A percentile compares a stretch with the other conserved stretches of the same genome.
These are phyloP conservation scores for Cheilosia pagana DNA, from an alignment of 2,888 invertebrate genomes.

Conservation along the genomic window DNA sequence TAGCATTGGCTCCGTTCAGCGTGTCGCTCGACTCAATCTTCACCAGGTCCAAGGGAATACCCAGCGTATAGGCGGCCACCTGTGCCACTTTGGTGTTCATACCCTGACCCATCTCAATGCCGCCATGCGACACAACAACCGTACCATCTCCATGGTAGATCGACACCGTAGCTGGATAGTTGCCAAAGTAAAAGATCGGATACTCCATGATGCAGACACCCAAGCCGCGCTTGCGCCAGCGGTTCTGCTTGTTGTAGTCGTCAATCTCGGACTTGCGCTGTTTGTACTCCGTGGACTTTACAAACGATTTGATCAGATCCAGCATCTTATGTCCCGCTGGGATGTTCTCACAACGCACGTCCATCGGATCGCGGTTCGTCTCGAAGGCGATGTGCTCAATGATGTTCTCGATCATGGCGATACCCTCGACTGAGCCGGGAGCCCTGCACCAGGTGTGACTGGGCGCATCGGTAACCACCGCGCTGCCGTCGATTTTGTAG, in stretches of 20 bases:
- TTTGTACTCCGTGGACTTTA: slow-evolving; percentile 85
- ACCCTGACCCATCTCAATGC: slow-evolving; percentile 92
- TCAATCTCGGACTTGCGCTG: slow-evolving; percentile 85
- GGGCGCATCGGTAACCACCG: slow-evolving; percentile 87
- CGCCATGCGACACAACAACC: slow-evolving; percentile 89
- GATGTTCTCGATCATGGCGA: slow-evolving; percentile 86
- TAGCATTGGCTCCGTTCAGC: slow-evolving; percentile 87
- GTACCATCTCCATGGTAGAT: slow-evolving; percentile 89
- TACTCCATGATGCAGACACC: slow-evolving; percentile 89
- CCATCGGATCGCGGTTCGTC: slow-evolving; percentile 85
- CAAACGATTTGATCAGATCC: slow-evolving; percentile 84
- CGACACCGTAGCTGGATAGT: slow-evolving; percentile 86
- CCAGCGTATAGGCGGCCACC: slow-evolving; percentile 89
- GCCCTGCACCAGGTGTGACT: slow-evolving; percentile 89
- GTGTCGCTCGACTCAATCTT: slow-evolving; percentile 87
- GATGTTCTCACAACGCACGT: slow-evolving; percentile 86
- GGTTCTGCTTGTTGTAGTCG: slow-evolving; percentile 88
- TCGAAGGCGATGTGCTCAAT: slow-evolving; percentile 88
- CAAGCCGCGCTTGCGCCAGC: slow-evolving; percentile 92
- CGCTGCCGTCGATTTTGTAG: slow-evolving; percentile 89
- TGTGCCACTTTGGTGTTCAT: slow-evolving; percentile 88
- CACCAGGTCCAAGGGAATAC: slow-evolving; percentile 88
- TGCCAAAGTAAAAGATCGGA: slow-evolving; percentile 84
- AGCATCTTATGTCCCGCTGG: slow-evolving; percentile 81
- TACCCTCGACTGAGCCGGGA: slow-evolving; percentile 86